A percentile compares a stretch with the other conserved stretches of the same genome.
These are phyloP conservation scores for Colostygia pectinataria DNA, from an alignment of 2,888 invertebrate species.

Conservation along the genomic window DNA sequence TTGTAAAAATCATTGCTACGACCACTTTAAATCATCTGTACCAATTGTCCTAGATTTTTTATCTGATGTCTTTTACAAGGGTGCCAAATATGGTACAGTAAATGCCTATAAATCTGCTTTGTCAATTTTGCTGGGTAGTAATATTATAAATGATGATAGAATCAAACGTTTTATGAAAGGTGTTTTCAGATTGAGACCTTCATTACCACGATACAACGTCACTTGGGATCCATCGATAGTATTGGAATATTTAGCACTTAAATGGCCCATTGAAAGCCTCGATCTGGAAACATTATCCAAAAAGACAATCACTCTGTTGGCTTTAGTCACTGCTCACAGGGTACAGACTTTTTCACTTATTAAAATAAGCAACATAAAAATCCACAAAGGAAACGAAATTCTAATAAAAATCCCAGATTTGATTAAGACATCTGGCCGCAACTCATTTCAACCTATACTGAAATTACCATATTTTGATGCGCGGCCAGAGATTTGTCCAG, in stretches of 20 bases:
- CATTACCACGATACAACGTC: slow-evolving; percentile 8
- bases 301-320: slow-evolving; percentile 7
- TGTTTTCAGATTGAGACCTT: background rate
- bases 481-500: slow-evolving; percentile 4
- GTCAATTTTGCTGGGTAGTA: slow-evolving; percentile 3
- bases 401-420: background rate
- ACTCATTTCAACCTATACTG: slow-evolving; percentile 1
- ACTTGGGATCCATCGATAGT: slow-evolving; percentile 22
- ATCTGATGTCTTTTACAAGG: slow-evolving; percentile 1
- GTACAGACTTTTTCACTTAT: slow-evolving; percentile 10
- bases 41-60: slow-evolving; percentile 19
- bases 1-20: slow-evolving; percentile 6
- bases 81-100: slow-evolving; percentile 14
- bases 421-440: background rate
- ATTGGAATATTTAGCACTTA: slow-evolving; percentile 6
- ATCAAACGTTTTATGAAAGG: slow-evolving; percentile 22
- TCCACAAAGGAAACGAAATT: background rate
- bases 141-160: slow-evolving; percentile 4
- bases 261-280: slow-evolving; percentile 2
- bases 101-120: slow-evolving; percentile 16
- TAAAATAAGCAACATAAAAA: background rate
- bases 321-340: slow-evolving; percentile 11
- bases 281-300: slow-evolving; percentile 6
- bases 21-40: slow-evolving; percentile 9
- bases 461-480: slow-evolving; percentile 6